Evolutionary conservation across 2,888 invertebrate genomes (phyloP).

Genomic region (Epiperipatus broadwayi): DNA sequence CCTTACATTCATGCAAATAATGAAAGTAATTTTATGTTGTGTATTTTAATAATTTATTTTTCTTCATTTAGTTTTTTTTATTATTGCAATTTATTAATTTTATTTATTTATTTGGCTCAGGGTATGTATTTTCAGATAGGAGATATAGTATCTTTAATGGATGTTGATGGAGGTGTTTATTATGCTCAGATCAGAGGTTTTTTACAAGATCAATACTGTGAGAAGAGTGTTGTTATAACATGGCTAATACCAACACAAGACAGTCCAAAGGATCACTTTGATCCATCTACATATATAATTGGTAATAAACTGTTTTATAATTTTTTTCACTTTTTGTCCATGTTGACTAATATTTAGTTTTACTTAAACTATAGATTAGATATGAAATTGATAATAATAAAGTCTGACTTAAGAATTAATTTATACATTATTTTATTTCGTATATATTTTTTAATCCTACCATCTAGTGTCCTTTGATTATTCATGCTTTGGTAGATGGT

Average conservation of each 20-base stretch:
- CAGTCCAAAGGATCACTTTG: constrained; percentile 54
- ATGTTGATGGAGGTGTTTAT: constrained; percentile 50
- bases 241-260: constrained; percentile 73
- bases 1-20: too few species aligned
- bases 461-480: too few species aligned
- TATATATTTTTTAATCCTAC: too few species aligned
- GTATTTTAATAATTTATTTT: too few species aligned
- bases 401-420: too few species aligned
- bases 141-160: constrained; percentile 68
- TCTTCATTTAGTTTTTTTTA: too few species aligned
- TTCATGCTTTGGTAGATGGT: too few species aligned
- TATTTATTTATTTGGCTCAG: constrained; percentile 19
- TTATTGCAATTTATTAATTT: too few species aligned
- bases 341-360: not conserved
- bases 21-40: too few species aligned
- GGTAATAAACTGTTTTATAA: constrained; percentile 35
- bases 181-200: constrained; percentile 78
- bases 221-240: constrained; percentile 74
- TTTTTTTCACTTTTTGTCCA: constrained; percentile 19
- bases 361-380: too few species aligned
- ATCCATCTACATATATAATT: constrained; percentile 69
- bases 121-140: constrained; percentile 59
- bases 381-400: too few species aligned
- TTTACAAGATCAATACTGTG: constrained; percentile 73
- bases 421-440: too few species aligned